Evolutionary conservation across 2,888 invertebrate genomes (phyloP).

Genomic region (Axea sp.): DNA sequence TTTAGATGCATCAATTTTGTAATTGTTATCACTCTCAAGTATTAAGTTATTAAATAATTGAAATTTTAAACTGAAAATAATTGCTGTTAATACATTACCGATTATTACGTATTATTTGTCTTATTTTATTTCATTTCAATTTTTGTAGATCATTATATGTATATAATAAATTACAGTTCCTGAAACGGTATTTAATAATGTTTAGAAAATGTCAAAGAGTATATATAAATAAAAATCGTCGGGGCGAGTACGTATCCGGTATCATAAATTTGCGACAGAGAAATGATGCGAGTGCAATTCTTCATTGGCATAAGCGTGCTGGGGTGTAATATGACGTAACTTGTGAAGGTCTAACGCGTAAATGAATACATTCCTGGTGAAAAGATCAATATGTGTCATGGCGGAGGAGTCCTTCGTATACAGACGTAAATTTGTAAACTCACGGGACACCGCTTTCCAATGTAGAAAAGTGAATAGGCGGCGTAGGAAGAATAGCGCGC

Average conservation of each 20-base stretch:
- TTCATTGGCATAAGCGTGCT: background rate
- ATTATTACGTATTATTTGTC: no score
- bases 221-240: slow-evolving; percentile 3
- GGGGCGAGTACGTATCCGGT: slow-evolving; percentile 16
- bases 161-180: no score
- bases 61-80: no score
- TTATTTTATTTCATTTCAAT: no score
- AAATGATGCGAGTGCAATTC: slow-evolving; percentile 11
- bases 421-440: slow-evolving; percentile 54
- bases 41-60: no score
- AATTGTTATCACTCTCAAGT: no score
- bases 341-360: slow-evolving; percentile 28
- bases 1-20: no score
- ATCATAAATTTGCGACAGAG: slow-evolving; percentile 7
- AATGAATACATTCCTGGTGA: slow-evolving; percentile 40
- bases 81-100: no score
- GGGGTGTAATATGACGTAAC: slow-evolving; percentile 19
- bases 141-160: no score
- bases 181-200: no score
- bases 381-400: slow-evolving; percentile 54
- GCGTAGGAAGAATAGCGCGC: slow-evolving; percentile 62
- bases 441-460: slow-evolving; percentile 57
- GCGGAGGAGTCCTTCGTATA: slow-evolving; percentile 13
- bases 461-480: slow-evolving; percentile 59
- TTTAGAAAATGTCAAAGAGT: slow-evolving; percentile 16